A percentile compares a stretch with the other conserved stretches of the same genome.
Conservation (phyloP, 1,140 invertebrate genomes). For the Drosophila pectinifera region DNA sequence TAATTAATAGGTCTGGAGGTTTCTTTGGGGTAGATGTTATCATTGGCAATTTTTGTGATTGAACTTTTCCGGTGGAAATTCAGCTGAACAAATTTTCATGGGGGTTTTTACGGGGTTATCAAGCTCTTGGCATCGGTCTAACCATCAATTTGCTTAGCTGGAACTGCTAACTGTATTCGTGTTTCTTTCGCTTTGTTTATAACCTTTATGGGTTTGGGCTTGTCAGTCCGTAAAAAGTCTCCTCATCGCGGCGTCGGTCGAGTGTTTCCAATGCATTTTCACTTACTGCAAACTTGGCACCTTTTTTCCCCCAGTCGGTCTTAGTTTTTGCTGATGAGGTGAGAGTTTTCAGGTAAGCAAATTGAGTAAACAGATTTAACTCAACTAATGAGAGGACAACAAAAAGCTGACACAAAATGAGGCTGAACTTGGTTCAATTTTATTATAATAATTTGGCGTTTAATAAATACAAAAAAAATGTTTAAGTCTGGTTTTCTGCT, state of each 20-base stretch:
- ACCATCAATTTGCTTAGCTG: slow-evolving; percentile 44
- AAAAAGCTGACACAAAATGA: not conserved
- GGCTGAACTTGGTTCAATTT: not conserved
- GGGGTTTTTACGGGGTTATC: slow-evolving; percentile 41
- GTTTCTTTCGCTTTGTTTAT: slow-evolving; percentile 16
- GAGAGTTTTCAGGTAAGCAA: slow-evolving; percentile 65
- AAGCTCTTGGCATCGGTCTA: slow-evolving; percentile 53
- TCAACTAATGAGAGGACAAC: slow-evolving; percentile 23
- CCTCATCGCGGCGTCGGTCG: not conserved
- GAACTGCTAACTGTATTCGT: slow-evolving; percentile 17
- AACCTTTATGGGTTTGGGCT: slow-evolving; percentile 46
- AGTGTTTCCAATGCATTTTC: slow-evolving; percentile 60
- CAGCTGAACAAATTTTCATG: slow-evolving; percentile 5
- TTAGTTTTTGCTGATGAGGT: slow-evolving; percentile 42
- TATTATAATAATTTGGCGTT: not conserved
- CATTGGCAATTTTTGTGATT: slow-evolving; percentile 65
- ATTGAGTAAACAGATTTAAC: slow-evolving; percentile 46
- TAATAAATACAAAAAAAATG: not conserved
- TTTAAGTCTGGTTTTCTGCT: slow-evolving; percentile 6
- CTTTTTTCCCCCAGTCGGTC: slow-evolving; percentile 35
- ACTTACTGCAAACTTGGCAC: slow-evolving; percentile 63
- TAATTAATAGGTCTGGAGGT: slow-evolving; percentile 44
- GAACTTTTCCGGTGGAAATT: slow-evolving; percentile 48
- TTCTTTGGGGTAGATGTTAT: slow-evolving; percentile 37
- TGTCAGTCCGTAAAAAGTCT: slow-evolving; percentile 52